Conservation (phyloP, 2,888 invertebrate species). For the Cryptocephalus primarius region DNA sequence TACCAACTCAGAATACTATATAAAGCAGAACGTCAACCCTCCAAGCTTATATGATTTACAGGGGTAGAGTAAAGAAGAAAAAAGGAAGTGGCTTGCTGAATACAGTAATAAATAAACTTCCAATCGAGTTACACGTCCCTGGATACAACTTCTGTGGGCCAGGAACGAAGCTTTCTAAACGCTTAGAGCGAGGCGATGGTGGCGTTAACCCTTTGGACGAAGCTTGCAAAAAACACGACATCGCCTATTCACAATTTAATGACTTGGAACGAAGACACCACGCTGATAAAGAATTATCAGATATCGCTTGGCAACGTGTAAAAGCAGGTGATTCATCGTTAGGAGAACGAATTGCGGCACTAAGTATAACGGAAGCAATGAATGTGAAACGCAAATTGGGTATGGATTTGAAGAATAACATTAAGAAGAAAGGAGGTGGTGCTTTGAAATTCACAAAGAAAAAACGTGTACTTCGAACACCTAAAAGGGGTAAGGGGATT, state of each 20-base stretch:
- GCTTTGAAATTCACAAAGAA: slow-evolving; percentile 2
- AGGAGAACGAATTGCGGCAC: slow-evolving; percentile 19
- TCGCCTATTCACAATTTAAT: background rate
- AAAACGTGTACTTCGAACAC: background rate
- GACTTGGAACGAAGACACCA: slow-evolving; percentile 9
- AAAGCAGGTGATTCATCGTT: slow-evolving; percentile 15
- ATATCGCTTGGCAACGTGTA: slow-evolving; percentile 17
- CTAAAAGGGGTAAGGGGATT: slow-evolving; percentile 1
- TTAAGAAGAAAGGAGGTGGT: slow-evolving; percentile 1
- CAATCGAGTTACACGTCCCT: too few species aligned
- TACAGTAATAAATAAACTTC: too few species aligned
- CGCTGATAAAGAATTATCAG: slow-evolving; percentile 21
- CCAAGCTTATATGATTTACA: too few species aligned
- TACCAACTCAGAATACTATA: too few species aligned
- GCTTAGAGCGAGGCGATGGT: slow-evolving; percentile 1
- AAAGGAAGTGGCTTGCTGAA: too few species aligned
- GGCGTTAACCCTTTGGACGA: slow-evolving; percentile 3
- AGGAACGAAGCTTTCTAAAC: background rate
- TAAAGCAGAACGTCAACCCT: too few species aligned
- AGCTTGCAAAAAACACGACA: slow-evolving; percentile 2
- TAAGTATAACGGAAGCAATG: slow-evolving; percentile 18
- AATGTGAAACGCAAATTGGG: slow-evolving; percentile 20
- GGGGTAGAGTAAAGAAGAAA: too few species aligned
- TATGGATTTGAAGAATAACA: slow-evolving; percentile 11
- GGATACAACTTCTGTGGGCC: too few species aligned